Evolutionary conservation across 2,113 vertebrate species (phyloP), one percentile per base, ranked within the genome.

Genomic region (Sardina pilchardus): DNA sequence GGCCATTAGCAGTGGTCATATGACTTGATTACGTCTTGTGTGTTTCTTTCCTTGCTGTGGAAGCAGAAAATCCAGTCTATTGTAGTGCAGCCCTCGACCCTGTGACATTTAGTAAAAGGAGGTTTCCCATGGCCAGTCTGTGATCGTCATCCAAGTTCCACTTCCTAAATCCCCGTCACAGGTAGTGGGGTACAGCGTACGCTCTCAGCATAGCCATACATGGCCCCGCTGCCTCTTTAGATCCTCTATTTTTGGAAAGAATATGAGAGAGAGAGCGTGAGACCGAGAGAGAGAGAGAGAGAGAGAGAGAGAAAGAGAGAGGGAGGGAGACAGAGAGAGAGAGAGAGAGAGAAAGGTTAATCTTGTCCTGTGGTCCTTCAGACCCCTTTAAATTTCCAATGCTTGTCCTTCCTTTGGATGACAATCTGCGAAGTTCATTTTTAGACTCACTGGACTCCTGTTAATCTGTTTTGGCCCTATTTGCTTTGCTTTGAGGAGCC

Each of bases 191-290:
- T 24, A 21, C 80, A 84, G 39, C 86, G 83, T 86, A 83, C 39
- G 53, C 83, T 90, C 87, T 82, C 85, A 3, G 81, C 89, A 90
- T 88, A 86, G 39, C 93, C 93, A 84, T 94, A 93, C 85, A 94
- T 93, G 93, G 93, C 87, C 53, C 88, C 86, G 3, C 63, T 48
- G 43, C 4, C 26, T 90, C 83, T 89, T 88, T 43, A 83, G 26
- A 48, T 84, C 85, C 78, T 43, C 83, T 87, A 85, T 89, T 91
- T 91, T 84, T 85, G 85, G 88, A 90, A 85, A 82, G 53, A 59
- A 59, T 50, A 16, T 17, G 48, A 50, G 48, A 42, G 39, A 42
- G 39, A 42, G n/a, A 42, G 39, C 39, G 39, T 42, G 39, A 42
- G 24, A 90, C 90, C 89, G 91, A 81, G 75, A 85, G 59, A n/a